phyloP scores from a whole-genome alignment of 2,888 invertebrate species.

The Enchytraeus crypticus region DNA sequence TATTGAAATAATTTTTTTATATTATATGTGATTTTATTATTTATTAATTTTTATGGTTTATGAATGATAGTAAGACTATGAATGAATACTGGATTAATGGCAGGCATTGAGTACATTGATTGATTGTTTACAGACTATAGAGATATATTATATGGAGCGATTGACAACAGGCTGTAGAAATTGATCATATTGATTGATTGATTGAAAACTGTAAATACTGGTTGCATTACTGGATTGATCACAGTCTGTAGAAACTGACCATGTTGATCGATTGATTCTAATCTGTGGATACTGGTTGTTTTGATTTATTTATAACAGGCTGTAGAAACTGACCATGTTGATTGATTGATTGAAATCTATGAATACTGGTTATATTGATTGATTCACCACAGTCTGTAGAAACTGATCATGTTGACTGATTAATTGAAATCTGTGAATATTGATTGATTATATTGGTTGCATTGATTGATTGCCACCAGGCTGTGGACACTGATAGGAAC shows the following conservation, averaged over 20 bases:
- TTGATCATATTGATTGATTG: background rate
- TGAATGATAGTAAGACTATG: too few relatives aligned
- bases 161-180: background rate
- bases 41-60: too few relatives aligned
- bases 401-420: background rate
- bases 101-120: too few relatives aligned
- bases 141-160: too few relatives aligned
- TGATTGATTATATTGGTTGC: background rate
- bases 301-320: background rate
- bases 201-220: background rate
- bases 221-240: background rate
- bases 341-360: background rate
- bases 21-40: too few relatives aligned
- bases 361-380: background rate
- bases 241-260: background rate
- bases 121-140: too few relatives aligned
- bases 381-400: background rate
- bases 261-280: background rate
- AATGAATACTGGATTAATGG: too few relatives aligned
- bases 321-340: background rate
- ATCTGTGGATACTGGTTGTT: background rate
- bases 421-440: background rate
- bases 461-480: constrained; percentile 8
- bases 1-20: too few relatives aligned
- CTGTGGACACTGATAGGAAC: constrained; percentile 24